Conservation (phyloP, 2,113 vertebrate species). For the Bolborhynchus lineola region DNA sequence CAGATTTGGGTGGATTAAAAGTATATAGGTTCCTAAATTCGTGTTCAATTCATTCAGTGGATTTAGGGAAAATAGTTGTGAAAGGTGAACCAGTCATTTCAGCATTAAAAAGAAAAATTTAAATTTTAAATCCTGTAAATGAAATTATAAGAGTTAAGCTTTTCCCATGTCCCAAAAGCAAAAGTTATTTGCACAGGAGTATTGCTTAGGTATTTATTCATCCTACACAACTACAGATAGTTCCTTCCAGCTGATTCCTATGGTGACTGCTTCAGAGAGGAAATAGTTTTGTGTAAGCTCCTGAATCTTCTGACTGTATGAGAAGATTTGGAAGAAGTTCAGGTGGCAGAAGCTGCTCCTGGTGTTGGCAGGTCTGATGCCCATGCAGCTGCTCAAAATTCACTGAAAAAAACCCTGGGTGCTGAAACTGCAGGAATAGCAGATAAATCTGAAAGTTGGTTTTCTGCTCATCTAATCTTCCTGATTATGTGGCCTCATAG, state of each 20-base stretch:
- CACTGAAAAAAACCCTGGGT: background rate
- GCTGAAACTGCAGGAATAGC: background rate
- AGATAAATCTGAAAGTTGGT: constrained; percentile 5
- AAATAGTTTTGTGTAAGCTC: background rate
- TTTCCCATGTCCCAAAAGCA: background rate
- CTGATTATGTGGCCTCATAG: background rate
- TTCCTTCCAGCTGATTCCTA: background rate
- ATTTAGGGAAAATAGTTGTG: background rate
- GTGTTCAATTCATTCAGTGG: background rate
- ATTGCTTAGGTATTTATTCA: background rate
- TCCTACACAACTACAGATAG: background rate
- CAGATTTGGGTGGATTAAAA: background rate
- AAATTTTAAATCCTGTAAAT: background rate
- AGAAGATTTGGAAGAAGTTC: background rate
- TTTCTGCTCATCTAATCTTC: background rate
- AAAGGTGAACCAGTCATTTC: background rate
- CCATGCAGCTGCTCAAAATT: background rate
- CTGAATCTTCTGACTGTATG: background rate
- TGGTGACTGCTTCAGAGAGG: background rate
- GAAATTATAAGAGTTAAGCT: background rate
- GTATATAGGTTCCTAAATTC: background rate
- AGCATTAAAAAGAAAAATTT: background rate
- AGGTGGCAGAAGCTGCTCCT: background rate
- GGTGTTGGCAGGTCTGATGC: background rate
- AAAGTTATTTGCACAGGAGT: background rate